Conservation (phyloP, 2,113 vertebrate genomes). For the Pangasianodon gigas region DNA sequence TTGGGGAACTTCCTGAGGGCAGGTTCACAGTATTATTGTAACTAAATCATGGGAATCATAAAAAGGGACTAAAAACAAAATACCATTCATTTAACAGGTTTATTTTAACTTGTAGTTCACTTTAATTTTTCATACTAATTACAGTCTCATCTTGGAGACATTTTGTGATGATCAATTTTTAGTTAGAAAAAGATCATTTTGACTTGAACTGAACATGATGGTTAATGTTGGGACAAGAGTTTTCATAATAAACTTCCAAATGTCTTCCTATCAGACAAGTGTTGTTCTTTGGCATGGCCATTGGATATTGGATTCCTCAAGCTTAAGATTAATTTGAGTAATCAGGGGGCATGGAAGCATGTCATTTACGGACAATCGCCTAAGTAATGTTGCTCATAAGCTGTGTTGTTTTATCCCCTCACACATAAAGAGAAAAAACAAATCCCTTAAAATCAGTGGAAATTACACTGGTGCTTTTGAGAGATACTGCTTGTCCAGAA, state of each 20-base stretch:
- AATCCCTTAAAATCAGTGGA: conserved; percentile 13
- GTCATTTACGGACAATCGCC: conserved; percentile 57
- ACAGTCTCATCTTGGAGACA: neutral
- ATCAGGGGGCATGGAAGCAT: conserved; percentile 54
- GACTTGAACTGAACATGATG: neutral
- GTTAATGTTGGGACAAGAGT: conserved; percentile 24
- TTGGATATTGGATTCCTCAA: conserved; percentile 48
- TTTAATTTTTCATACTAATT: neutral
- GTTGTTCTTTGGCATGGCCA: conserved; percentile 56
- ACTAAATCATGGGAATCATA: too few relatives aligned
- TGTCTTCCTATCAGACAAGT: conserved; percentile 12
- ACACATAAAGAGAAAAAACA: conserved; percentile 14
- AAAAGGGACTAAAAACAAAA: too few relatives aligned
- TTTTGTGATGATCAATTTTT: neutral
- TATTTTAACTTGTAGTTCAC: neutral
- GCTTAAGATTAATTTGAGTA: conserved; percentile 62
- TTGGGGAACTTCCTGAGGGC: too few relatives aligned
- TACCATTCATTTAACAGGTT: too few relatives aligned
- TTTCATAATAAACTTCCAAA: conserved; percentile 2
- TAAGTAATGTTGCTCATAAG: conserved; percentile 55
- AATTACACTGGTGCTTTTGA: conserved; percentile 18
- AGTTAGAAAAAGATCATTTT: neutral
- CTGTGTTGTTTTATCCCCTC: conserved; percentile 61
- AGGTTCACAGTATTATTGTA: too few relatives aligned
- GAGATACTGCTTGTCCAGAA: neutral